Evolutionary conservation across 1,140 invertebrate species (phyloP).

Genomic region (Macrosteles quadrilineatus): DNA sequence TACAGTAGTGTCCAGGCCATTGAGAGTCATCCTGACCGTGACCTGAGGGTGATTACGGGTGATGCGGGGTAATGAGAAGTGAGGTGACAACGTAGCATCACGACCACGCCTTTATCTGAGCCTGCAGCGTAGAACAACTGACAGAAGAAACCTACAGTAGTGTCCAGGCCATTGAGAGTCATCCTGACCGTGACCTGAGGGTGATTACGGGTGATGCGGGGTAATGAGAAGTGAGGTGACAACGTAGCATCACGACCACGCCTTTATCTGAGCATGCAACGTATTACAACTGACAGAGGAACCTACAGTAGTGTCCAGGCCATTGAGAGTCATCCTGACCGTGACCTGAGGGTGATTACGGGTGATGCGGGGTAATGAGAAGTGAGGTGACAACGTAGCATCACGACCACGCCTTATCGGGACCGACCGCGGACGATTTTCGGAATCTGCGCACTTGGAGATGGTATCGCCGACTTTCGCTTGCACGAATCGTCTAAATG

Average conservation of each 20-base stretch:
- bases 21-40: not conserved
- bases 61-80: slow-evolving; percentile 1
- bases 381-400: no score
- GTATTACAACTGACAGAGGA: no score
- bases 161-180: no score
- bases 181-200: slow-evolving; percentile 3
- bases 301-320: no score
- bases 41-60: not conserved
- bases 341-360: no score
- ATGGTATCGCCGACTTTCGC: slow-evolving; percentile 13
- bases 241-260: not conserved
- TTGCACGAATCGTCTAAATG: slow-evolving; percentile 23
- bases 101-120: no score
- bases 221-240: slow-evolving; percentile 21
- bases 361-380: no score
- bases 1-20: no score
- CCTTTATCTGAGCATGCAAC: not conserved
- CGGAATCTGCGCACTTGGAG: not conserved
- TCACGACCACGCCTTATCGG: not conserved
- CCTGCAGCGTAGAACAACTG: no score
- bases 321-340: no score
- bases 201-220: not conserved
- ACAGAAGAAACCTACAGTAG: no score
- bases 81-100: not conserved
- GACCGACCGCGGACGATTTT: slow-evolving; percentile 7